Evolutionary conservation across 2,888 invertebrate species (phyloP), one percentile per base, ranked within the genome.

Genomic region (Scotopteryx bipunctaria): DNA sequence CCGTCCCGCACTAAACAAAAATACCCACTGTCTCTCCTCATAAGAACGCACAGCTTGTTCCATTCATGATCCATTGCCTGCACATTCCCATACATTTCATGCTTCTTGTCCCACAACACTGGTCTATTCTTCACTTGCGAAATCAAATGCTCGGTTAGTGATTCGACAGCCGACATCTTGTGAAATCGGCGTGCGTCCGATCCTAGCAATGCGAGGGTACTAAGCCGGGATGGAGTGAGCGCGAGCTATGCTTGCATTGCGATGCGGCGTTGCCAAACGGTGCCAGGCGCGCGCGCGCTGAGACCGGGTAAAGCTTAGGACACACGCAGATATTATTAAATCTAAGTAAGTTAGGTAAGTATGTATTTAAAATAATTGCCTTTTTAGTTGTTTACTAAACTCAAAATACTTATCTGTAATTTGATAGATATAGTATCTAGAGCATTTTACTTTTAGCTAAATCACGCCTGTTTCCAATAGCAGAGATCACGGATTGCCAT

Each of bases 41-140:
- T 4, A 4, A 45, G 1, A 0, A 4, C 19, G 9, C 61, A 55
- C 21, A 71, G 27, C 2, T 32, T 42, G 0, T 48, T 48, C 71
- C 71, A 71, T 5, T 66, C 64, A 0, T 11, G 8, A 5, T 64
- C 61, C 43, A 63, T 57, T 0, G 56, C 52, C 0, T 21, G 2
- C 5, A 68, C 45, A 14, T 60, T 66, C 3, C 58, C 55, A 16
- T 65, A 63, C n/a, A 55, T 27, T 0, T 60, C 57, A 6, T 65
- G 40, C 9, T 44, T 53, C 42, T 51, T 63, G 3, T 72, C 57
- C 72, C 72, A 72, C 14, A 72, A 5, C 5, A 64, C 14, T 2
- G 68, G 67, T 4, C 64, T 57, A 5, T 47, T 59, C 2, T 47
- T 50, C 3, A 72, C 66, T 52, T 69, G 63, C 1, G 8, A 36